Base-by-base conservation (phyloP, 2,888 invertebrate genomes). In the Embidobia sp. region DNA sequence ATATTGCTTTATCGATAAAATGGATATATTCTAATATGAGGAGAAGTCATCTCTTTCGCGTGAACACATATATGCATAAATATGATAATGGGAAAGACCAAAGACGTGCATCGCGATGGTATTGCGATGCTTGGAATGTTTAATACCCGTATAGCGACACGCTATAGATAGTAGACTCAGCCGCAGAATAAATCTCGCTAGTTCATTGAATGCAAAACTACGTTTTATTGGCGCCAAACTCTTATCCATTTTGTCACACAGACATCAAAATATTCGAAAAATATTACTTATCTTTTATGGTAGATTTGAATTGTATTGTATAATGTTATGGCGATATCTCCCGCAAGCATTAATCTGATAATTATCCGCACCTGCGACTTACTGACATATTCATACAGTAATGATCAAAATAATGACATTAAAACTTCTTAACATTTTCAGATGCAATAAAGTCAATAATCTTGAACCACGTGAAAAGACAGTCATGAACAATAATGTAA, bases 91-190 rank as follows among this genome's bases (percentile, higher is more conserved):
- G 18, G 46, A 29, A 35, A 10, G 35, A 19, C 55, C 55, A 67
- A 67, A 67, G 55, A 67, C 37, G 46, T 51, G 29, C 44, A 72
- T 53, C 31, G 33, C 46, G 42, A 35, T 53, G 73, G 57, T 51
- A 85, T 83, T 79, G 85, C 84, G 80, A 87, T 87, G 84, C 83
- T 76, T 77, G 86, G 87, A 87, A 87, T 87, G 86, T 87, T 87
- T 87, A 86, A 87, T 87, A 87, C 86, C 84, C 81, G 80, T 80
- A 80, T 81, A 86, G 83, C 83, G 86, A 85, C 82, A 85, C 81
- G 82, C 79, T 80, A 78, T 81, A 74, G 83, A 86, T 82, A 82
- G 67, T 81, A 80, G 81, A 82, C 79, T 85, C 84, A 81, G 80
- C 83, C 77, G 70, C 77, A 82, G 84, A 87, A 87, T 87, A 86